Evolutionary conservation across 1,140 invertebrate genomes (phyloP).

Genomic region (Helicoverpa zea): DNA sequence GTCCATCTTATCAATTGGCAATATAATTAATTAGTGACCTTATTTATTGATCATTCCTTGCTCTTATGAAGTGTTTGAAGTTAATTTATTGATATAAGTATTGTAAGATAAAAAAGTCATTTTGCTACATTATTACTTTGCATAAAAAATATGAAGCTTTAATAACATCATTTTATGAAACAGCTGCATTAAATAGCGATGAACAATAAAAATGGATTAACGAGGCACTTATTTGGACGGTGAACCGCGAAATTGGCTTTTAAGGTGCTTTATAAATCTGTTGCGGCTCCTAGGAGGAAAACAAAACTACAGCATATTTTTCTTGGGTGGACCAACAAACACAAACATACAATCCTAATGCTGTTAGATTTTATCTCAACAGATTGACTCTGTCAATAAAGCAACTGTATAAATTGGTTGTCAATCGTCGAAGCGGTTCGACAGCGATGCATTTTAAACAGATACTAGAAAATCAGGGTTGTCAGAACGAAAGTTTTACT

Average conservation of each 20-base stretch:
- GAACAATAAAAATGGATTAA: slow-evolving; percentile 44
- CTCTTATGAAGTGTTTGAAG: slow-evolving; percentile 12
- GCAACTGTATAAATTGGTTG: slow-evolving; percentile 25
- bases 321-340: not conserved
- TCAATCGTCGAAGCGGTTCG: slow-evolving; percentile 12
- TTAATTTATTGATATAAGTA: slow-evolving; percentile 24
- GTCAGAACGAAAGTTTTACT: slow-evolving; percentile 85
- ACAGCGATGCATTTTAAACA: slow-evolving; percentile 22
- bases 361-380: slow-evolving; percentile 10
- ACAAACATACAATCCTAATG: slow-evolving; percentile 12
- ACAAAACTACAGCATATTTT: slow-evolving; percentile 1
- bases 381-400: slow-evolving; percentile 30
- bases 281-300: slow-evolving; percentile 6
- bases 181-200: slow-evolving; percentile 37
- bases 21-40: slow-evolving; percentile 40
- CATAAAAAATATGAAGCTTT: slow-evolving; percentile 33
- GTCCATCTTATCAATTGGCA: slow-evolving; percentile 5
- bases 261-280: slow-evolving; percentile 20
- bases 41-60: slow-evolving; percentile 35
- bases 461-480: slow-evolving; percentile 3
- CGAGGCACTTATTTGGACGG: slow-evolving; percentile 29
- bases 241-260: slow-evolving; percentile 38
- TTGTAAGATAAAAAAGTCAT: slow-evolving; percentile 13
- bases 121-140: slow-evolving; percentile 7
- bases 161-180: slow-evolving; percentile 30